Evolutionary conservation across 2,888 invertebrate genomes (phyloP), one percentile per base, ranked within the genome.

Genomic region (Pteria penguin): DNA sequence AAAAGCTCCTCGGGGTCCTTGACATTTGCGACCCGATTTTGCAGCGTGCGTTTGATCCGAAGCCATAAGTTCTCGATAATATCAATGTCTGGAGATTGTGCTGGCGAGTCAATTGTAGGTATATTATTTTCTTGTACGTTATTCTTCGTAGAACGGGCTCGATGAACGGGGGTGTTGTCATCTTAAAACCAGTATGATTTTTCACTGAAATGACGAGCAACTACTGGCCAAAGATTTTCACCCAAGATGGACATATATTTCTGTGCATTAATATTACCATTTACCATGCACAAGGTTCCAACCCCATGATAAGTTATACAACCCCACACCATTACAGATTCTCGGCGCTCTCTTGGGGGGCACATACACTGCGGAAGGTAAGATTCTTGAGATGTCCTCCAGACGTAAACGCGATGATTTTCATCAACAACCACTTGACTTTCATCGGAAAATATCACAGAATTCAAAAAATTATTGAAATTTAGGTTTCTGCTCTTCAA

Each of bases 251-350:
- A n/a, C n/a, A n/a, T 24, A 61, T 14, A 8, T 22, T 29, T n/a
- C 61, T 61, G 31, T 24, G 61, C 61, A 61, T 61, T 61, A n/a
- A 31, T 61, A 61, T 61, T 61, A 22, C 31, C 31, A 29, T 61
- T 22, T n/a, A 61, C 27, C 31, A 29, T 32, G 32, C 31, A 61
- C 29, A 31, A 31, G 29, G 4, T 29, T 3, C 61, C 61, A 32
- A 61, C 32, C 29, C 61, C 61, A 22, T 61, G 29, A 61, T 61
- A 31, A n/a, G 61, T 31, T 29, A 66, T 66, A 29, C 66, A 66
- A 27, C 54, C 63, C 32, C 45, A 32, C 24, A 63, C 54, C 66
- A 66, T 66, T 45, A 54, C 45, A 66, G 4, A 8, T 29, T 29
- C 4, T 31, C 54, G 45, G 8, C 29, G 31, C 4, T 52, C 22